Evolutionary conservation across 2,888 invertebrate genomes (phyloP), one percentile per base, ranked within the genome.

Genomic region (Esperia sulphurella): DNA sequence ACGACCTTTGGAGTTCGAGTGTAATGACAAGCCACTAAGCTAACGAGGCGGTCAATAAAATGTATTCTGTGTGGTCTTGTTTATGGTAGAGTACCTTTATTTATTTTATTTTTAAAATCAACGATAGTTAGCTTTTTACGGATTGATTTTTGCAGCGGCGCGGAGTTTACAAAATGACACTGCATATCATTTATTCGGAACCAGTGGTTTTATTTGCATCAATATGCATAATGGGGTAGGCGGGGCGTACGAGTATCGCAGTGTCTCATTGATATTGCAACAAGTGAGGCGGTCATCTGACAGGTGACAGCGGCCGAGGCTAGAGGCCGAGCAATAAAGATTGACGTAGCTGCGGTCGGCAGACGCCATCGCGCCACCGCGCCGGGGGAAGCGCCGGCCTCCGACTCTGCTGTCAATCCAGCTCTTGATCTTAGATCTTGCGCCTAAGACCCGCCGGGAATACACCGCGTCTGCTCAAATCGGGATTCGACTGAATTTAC

Each of bases 321-420:
- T 49, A 56, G 53, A 43, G 57, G 35, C 35, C 33, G 10, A 29
- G 70, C 79, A 83, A 84, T 81, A 82, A 83, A 80, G 84, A 86
- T 83, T 85, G 88, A 86, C 86, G 64, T 58, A 61, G 47, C 48
- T 10, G 5, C n/a, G n/a, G n/a, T n/a, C n/a, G n/a, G n/a, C n/a
- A n/a, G n/a, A n/a, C n/a, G n/a, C 10, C 10, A 12, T 10, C 39
- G 66, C 43, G 21, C 21, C 21, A 21, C 21, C 57, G 68, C 75
- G 66, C 57, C 59, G 59, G 65, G 82, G 76, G 62, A 57, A 60
- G 70, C 79, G 74, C 77, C 79, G 74, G n/a, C n/a, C n/a, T n/a
- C n/a, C n/a, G n/a, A n/a, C n/a, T n/a, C n/a, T n/a, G n/a, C n/a
- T 82, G 85, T 81, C 85, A 84, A 84, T 85, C 79, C 71, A 67